Evolutionary conservation across 2,888 invertebrate species (phyloP), one percentile per base, ranked within the genome.

Genomic region (Tanaodytes sp.): DNA sequence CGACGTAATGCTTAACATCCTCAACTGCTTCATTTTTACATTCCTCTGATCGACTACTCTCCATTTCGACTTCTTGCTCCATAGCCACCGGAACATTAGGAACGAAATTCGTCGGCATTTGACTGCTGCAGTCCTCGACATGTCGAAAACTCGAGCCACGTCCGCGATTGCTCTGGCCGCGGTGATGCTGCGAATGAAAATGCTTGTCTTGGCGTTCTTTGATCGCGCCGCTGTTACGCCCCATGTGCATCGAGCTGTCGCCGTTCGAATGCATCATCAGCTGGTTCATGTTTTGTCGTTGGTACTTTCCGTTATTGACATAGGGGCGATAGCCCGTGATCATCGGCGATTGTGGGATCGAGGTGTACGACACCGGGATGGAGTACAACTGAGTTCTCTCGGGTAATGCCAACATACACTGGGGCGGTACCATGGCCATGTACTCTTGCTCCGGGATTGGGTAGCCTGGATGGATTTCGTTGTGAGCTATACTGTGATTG

Each of bases 271-370:
- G 14, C 14, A 61, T 5, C 52, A 61, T 52, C n/a, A 18, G 3
- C n/a, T n/a, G 18, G 9, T 30, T 37, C 2, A 39, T 1, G n/a
- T 39, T 58, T 18, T 16, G 31, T 6, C 59, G 30, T 12, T 19
- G 16, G 18, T 40, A 59, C 12, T 59, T 59, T 12, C 9, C 16
- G 9, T 18, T 42, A 12, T 31, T 33, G 1, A 40, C 12, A n/a
- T 42, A 59, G 1, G n/a, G 40, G n/a, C 39, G 46, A n/a, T 33
- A 39, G 1, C 85, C 85, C 51, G 86, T 78, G 11, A 86, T 73
- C 84, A 76, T n/a, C 80, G 86, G 4, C 80, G 82, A 9, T 76
- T 79, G 12, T 73, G 68, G 30, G 1, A 30, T 30, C 1, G 52
- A 15, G 73, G 71, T 20, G 36, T 77, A 77, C 19, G 80, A 69